These are phyloP conservation scores for Epinephelus cyanopodus DNA, from an alignment of 2,113 vertebrate species.

Conservation along the genomic window DNA sequence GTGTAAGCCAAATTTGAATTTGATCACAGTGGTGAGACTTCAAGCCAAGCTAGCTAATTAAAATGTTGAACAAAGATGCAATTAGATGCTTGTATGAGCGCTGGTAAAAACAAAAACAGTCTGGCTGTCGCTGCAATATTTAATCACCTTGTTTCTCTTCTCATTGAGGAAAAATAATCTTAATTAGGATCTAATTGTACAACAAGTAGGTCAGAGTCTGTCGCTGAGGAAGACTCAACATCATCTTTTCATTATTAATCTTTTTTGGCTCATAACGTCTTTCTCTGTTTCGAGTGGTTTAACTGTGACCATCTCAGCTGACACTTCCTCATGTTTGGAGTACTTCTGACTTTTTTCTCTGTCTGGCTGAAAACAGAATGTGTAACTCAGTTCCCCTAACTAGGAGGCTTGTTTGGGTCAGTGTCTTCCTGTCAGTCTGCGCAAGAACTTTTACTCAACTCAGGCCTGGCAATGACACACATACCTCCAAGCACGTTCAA, in stretches of 20 bases:
- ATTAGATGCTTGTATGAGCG: neutral
- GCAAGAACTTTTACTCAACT: neutral
- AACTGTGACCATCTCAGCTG: conserved; percentile 6
- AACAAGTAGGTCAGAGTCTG: conserved; percentile 30
- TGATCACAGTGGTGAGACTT: conserved; percentile 1
- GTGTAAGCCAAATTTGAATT: neutral
- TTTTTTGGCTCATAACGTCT: conserved; percentile 9
- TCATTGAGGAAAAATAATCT: neutral
- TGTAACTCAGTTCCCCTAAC: neutral
- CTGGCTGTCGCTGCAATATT: conserved; percentile 3
- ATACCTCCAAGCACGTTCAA: neutral
- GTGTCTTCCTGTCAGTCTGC: neutral
- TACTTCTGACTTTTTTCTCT: neutral
- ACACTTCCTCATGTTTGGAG: conserved; percentile 14
- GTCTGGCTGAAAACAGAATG: conserved; percentile 4
- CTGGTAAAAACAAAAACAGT: conserved; percentile 2
- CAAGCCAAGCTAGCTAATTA: neutral
- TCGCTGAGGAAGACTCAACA: conserved; percentile 9
- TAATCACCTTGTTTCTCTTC: conserved; percentile 1
- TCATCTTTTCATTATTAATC: conserved; percentile 17
- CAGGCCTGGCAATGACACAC: neutral
- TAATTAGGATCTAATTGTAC: conserved; percentile 37
- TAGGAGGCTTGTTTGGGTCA: neutral
- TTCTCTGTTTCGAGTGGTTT: neutral
- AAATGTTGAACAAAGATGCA: conserved; percentile 4